phyloP scores from a whole-genome alignment of 1,140 invertebrate species.

The Drosophila saltans region DNA sequence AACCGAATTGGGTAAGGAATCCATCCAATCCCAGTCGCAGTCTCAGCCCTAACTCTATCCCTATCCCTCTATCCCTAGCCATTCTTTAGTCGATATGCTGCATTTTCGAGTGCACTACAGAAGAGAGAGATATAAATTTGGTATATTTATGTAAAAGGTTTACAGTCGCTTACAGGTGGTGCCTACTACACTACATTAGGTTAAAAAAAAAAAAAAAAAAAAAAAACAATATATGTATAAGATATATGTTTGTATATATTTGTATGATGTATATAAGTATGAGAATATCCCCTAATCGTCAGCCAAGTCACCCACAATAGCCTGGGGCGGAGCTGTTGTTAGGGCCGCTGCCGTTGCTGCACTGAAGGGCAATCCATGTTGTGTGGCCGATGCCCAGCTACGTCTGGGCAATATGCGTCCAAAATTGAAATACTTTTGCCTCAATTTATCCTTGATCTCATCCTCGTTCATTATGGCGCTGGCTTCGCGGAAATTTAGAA shows the following conservation, averaged over 20 bases:
- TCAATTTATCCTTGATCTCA: constrained; percentile 79
- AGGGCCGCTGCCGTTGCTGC: constrained; percentile 27
- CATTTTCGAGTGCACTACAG: constrained; percentile 5
- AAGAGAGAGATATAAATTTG: constrained; percentile 36
- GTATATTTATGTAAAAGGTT: constrained; percentile 21
- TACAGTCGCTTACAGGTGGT: constrained; percentile 9
- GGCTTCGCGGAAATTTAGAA: constrained; percentile 79
- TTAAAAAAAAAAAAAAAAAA: neutral
- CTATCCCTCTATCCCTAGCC: too few relatives aligned
- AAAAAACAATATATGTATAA: neutral
- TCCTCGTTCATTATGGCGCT: constrained; percentile 82
- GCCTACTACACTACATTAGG: constrained; percentile 6
- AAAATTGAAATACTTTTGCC: constrained; percentile 80
- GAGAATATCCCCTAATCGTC: constrained; percentile 51
- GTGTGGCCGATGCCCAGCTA: constrained; percentile 79
- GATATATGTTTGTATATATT: neutral
- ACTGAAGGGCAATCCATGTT: constrained; percentile 69
- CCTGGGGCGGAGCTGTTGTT: constrained; percentile 49
- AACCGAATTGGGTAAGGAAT: constrained; percentile 24
- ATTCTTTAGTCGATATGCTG: neutral
- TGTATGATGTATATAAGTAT: neutral
- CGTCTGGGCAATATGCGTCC: constrained; percentile 73
- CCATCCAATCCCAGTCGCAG: neutral
- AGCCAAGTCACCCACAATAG: constrained; percentile 63
- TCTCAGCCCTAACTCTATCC: too few relatives aligned